Evolutionary conservation across 2,888 invertebrate genomes (phyloP).

Genomic region (Nebria salina): DNA sequence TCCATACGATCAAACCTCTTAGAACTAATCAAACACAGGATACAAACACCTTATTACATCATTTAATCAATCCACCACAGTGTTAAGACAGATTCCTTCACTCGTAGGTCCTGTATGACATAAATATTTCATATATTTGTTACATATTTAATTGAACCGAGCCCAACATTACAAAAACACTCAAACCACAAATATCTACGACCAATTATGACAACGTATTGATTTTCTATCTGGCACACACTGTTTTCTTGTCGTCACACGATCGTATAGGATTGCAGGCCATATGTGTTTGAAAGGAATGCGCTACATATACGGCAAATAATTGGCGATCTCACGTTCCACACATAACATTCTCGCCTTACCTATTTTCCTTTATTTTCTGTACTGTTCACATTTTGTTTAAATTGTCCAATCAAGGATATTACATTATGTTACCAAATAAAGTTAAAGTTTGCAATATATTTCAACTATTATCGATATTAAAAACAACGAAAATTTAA

Average conservation of each 20-base stretch:
- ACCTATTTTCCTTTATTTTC: background rate
- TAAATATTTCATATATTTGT: background rate
- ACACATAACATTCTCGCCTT: background rate
- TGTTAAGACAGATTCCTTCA: background rate
- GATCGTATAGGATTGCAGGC: background rate
- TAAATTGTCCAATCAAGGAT: background rate
- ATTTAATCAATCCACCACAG: background rate
- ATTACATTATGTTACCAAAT: too few species aligned
- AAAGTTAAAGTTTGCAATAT: too few species aligned
- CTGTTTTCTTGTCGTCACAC: background rate
- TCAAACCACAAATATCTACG: background rate
- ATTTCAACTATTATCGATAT: too few species aligned
- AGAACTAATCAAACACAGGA: too few species aligned
- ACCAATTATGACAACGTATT: background rate
- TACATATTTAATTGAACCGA: background rate
- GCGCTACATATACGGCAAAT: background rate
- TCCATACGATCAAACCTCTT: background rate
- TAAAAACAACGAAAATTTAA: too few species aligned
- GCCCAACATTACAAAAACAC: background rate
- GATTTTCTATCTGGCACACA: background rate
- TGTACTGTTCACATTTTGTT: background rate
- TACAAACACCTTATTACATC: conserved; percentile 7
- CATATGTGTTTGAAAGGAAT: conserved; percentile 1
- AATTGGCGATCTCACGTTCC: background rate
- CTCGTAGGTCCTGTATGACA: background rate